Evolutionary conservation across 2,797 vertebrate genomes (phyloP), one percentile per base, ranked within the genome.

Genomic region (Yasuhikotakia modesta): DNA sequence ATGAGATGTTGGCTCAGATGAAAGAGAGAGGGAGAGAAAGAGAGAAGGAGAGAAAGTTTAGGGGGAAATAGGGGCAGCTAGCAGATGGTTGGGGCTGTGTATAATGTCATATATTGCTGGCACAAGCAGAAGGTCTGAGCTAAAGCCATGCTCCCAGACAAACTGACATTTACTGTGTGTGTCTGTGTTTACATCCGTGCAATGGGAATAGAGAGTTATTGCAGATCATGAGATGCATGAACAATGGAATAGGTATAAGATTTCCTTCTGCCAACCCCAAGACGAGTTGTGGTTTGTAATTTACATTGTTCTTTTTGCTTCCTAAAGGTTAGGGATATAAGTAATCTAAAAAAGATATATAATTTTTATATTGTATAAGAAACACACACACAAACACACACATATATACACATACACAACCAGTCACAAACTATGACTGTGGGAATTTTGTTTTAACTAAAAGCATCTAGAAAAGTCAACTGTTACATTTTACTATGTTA

Each of bases 1-100:
- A 84, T 84, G 78, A 71, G 78, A 82, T 84, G 79, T 81, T 82
- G 81, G 70, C 69, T 81, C 76, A 79, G 76, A 63, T 69, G n/a
- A 63, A 60, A 58, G 57, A 43, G 61, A 39, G 70, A 39, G 50
- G 63, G 71, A 68, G 45, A 71, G 48, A 57, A n/a, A 75, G 27
- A 55, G 53, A 74, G 61, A 79, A 35, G 68, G 32, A 71, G 76
- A 71, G 70, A 75, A 75, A 73, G 68, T 70, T 70, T 74, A 60
- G 48, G 60, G 72, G 64, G 74, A 79, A 78, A 81, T 80, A 71
- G 60, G 73, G 30, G 67, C 45, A 27, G 1, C 68, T 76, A 77
- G 81, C 79, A 82, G 79, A 85, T 81, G 81, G 79, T 73, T 63
- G 55, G 79, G 80, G 72, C 70, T 50, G 66, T 83, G 68, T 79